These are phyloP conservation scores for Plutomurus gul DNA, from an alignment of 1,140 invertebrate species.

Conservation along the genomic window DNA sequence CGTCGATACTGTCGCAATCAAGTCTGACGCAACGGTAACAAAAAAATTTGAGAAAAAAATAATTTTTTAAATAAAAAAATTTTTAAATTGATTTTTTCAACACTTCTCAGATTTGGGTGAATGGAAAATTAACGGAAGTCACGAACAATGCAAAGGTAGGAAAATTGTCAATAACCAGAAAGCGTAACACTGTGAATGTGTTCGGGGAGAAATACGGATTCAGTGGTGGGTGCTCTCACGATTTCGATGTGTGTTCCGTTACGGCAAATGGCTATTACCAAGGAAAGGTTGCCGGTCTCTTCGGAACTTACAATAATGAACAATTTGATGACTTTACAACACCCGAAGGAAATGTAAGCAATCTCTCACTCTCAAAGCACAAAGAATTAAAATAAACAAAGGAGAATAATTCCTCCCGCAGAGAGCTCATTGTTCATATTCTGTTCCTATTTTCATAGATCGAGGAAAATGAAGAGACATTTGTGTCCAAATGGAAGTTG, in stretches of 20 bases:
- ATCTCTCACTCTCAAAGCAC: not conserved
- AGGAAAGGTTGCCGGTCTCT: conserved; percentile 78
- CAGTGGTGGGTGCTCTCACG: conserved; percentile 61
- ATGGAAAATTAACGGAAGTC: not conserved
- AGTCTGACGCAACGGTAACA: conserved; percentile 65
- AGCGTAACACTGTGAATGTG: not conserved
- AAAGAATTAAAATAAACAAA: not conserved
- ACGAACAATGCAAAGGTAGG: not conserved
- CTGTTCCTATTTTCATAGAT: not conserved
- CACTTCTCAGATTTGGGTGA: not conserved
- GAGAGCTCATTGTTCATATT: not conserved
- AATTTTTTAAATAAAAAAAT: not conserved
- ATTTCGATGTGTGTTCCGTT: conserved; percentile 68
- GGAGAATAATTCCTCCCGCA: too few relatives aligned
- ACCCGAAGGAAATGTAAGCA: conserved; percentile 38
- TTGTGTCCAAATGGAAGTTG: conserved; percentile 36
- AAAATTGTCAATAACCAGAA: not conserved
- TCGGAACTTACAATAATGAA: conserved; percentile 88
- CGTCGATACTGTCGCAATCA: conserved; percentile 65
- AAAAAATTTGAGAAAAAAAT: conserved; percentile 42
- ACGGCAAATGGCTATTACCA: conserved; percentile 78
- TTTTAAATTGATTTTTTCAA: not conserved
- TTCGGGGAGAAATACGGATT: not conserved
- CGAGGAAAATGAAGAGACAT: not conserved
- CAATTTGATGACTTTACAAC: conserved; percentile 71